Evolutionary conservation across 2,797 vertebrate species (phyloP).

Genomic region (Sebastes iracundus): DNA sequence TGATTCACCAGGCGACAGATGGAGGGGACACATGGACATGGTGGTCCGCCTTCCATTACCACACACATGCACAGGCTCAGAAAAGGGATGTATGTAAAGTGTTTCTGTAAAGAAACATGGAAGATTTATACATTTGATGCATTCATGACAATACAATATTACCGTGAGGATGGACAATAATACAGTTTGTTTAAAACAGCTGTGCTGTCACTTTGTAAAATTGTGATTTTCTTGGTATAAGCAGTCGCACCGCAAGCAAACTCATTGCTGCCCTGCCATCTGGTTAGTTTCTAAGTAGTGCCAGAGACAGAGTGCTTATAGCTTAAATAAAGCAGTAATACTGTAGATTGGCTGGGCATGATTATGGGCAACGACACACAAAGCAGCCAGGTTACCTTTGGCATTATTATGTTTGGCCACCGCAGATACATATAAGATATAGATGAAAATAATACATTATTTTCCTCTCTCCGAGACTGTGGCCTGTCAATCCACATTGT

Average conservation of each 20-base stretch:
- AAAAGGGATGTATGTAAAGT: background rate
- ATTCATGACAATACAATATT: background rate
- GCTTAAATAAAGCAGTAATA: slow-evolving; percentile 3
- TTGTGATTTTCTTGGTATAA: slow-evolving; percentile 14
- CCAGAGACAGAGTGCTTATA: slow-evolving; percentile 24
- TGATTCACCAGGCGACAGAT: slow-evolving; percentile 65
- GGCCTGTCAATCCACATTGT: background rate
- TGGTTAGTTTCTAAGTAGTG: slow-evolving; percentile 18
- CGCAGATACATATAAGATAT: background rate
- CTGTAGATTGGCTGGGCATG: background rate
- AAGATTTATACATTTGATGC: background rate
- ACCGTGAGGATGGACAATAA: background rate
- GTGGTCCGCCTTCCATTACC: slow-evolving; percentile 20
- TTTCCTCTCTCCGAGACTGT: background rate
- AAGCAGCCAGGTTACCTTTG: background rate
- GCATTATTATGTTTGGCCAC: background rate
- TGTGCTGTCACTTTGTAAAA: slow-evolving; percentile 1
- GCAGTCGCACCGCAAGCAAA: slow-evolving; percentile 8
- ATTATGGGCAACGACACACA: background rate
- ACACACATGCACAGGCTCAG: slow-evolving; percentile 6
- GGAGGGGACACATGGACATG: slow-evolving; percentile 46
- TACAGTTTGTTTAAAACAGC: background rate
- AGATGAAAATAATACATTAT: background rate
- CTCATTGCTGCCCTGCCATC: slow-evolving; percentile 34
- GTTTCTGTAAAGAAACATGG: background rate